Base-by-base conservation (phyloP, 2,888 invertebrate species). In the Diploptera punctata region DNA sequence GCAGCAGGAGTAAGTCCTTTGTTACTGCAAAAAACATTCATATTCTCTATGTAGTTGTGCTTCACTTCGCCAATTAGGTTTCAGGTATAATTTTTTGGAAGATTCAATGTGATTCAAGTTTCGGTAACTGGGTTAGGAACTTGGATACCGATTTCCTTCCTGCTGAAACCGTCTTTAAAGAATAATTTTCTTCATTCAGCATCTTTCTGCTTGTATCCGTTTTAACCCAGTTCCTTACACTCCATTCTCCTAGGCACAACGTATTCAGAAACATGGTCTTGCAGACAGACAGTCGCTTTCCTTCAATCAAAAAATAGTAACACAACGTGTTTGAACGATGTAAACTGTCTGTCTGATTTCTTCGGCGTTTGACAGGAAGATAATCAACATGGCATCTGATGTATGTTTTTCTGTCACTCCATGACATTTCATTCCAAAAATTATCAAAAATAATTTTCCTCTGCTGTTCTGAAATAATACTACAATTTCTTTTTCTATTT, bases 341-440 rank as follows among this genome's bases (percentile, higher is more conserved):
- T 52, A 19, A 52, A 4, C n/a, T 52, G n/a, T 52, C 52, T 9
- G 52, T 9, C 2, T 52, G 52, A 19, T 52, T 52, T 52, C 3
- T 52, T 16, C 19, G 52, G 1, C 52, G 52, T 52, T 52, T 52
- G 18, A 52, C 52, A n/a, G 52, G 52, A 2, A 52, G 18, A 52
- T 19, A 18, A 18, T 52, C 52, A 52, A 52, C 52, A 52, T n/a
- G 52, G 52, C 9, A 9, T 52, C 18, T 52, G 19, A 52, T 52
- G 9, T n/a, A 52, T 18, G 3, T 4, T 19, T 52, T 52, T 52
- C 52, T 52, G 52, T 52, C 52, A 4, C 9, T 52, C 5, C 2
- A 52, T 18, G 52, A 52, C 52, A 52, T 52, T 52, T 52, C 52
- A 52, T 52, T 52, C 52, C 52, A 52, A 19, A 52, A 52, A 52